Evolutionary conservation across 2,888 invertebrate species (phyloP).

Genomic region (Nomada ruficornis): DNA sequence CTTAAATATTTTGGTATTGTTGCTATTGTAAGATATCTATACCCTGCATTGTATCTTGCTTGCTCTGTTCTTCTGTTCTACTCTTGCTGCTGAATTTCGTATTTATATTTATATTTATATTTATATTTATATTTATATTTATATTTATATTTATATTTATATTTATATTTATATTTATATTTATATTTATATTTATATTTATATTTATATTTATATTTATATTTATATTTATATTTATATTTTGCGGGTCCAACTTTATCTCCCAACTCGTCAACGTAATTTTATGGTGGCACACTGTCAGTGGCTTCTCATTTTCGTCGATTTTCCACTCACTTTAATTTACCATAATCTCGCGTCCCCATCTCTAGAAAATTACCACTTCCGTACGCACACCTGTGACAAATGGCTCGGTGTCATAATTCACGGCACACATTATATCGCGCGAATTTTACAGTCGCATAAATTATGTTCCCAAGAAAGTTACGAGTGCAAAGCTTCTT

Average conservation of each 20-base stretch:
- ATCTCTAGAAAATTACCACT: background rate
- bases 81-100: too few species aligned
- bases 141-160: too few species aligned
- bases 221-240: too few species aligned
- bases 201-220: too few species aligned
- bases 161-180: too few species aligned
- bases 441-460: constrained; percentile 21
- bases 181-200: too few species aligned
- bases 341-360: background rate
- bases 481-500: constrained; percentile 12
- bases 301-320: background rate
- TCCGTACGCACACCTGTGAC: background rate
- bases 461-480: background rate
- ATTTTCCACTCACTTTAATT: background rate
- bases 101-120: too few species aligned
- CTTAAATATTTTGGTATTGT: too few species aligned
- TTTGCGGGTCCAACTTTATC: background rate
- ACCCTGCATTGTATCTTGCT: too few species aligned
- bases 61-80: background rate
- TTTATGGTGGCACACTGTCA: constrained; percentile 28
- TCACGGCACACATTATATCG: too few species aligned
- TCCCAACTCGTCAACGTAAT: background rate
- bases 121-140: too few species aligned
- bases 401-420: constrained; percentile 1
- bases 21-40: too few species aligned